Evolutionary conservation across 2,797 vertebrate species (phyloP).

Genomic region (Spinus olivaceus): DNA sequence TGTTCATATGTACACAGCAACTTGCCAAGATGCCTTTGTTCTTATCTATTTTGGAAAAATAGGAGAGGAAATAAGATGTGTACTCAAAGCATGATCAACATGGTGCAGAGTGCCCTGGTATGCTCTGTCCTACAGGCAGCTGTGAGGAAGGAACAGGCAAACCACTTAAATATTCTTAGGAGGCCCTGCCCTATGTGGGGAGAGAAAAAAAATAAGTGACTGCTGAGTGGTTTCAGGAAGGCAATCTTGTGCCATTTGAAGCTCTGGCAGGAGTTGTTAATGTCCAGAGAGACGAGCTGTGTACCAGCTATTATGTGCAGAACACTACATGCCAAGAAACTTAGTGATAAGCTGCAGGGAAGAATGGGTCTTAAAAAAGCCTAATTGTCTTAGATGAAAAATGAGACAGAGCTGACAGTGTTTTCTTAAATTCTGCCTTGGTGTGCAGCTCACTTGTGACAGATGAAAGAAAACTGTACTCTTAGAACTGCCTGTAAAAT

Average conservation of each 20-base stretch:
- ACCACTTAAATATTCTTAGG: background rate
- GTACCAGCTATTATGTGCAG: background rate
- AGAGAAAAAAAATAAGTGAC: background rate
- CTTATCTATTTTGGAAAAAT: conserved; percentile 31
- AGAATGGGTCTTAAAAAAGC: conserved; percentile 43
- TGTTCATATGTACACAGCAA: background rate
- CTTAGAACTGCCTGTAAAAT: background rate
- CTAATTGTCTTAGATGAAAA: conserved; percentile 44
- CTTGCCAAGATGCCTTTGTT: conserved; percentile 21
- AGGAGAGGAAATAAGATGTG: background rate
- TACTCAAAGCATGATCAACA: background rate
- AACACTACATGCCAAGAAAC: conserved; percentile 21
- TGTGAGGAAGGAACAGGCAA: conserved; percentile 37
- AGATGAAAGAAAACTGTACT: background rate
- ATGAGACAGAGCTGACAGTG: conserved; percentile 10
- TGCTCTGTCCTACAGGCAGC: background rate
- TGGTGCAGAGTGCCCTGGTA: background rate
- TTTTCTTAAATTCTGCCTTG: conserved; percentile 27
- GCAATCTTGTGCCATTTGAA: background rate
- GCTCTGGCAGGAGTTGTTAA: conserved; percentile 14
- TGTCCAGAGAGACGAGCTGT: background rate
- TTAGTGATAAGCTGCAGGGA: conserved; percentile 20
- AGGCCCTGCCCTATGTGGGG: background rate
- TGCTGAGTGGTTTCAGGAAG: background rate
- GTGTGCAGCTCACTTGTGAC: background rate